A percentile compares a stretch with the other conserved stretches of the same genome.
These are phyloP conservation scores for Hexactinellida sp. DNA, from an alignment of 37 sponge, comb jelly and placozoan species.

Conservation along the genomic window DNA sequence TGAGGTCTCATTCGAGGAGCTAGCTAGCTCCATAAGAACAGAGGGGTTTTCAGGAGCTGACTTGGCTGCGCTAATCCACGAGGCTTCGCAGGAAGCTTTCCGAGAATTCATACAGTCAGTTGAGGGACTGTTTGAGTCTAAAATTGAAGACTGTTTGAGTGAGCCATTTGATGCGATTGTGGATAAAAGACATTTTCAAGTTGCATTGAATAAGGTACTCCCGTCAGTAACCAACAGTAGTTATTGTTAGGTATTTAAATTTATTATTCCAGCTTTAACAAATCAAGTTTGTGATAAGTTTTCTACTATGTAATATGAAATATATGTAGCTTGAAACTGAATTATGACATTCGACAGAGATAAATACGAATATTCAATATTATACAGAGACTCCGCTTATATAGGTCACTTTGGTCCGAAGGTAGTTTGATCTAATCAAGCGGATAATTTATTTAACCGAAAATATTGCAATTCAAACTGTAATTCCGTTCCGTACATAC, in stretches of 20 bases:
- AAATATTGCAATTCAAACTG: too few relatives aligned
- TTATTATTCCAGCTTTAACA: background rate
- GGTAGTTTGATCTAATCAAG: too few relatives aligned
- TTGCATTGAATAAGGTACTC: constrained; percentile 44
- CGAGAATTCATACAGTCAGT: constrained; percentile 34
- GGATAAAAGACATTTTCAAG: constrained; percentile 36
- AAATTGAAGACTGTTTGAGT: background rate
- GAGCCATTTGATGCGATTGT: constrained; percentile 15
- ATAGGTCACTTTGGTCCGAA: too few relatives aligned
- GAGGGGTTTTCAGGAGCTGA: constrained; percentile 87
- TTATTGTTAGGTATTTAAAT: background rate
- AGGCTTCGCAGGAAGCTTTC: constrained; percentile 62
- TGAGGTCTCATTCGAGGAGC: constrained; percentile 32
- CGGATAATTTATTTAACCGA: too few relatives aligned
- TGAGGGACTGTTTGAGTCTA: background rate
- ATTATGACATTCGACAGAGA: too few relatives aligned
- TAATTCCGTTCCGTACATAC: too few relatives aligned
- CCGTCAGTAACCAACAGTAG: constrained; percentile 39
- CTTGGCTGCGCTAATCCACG: constrained; percentile 72
- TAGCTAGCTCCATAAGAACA: constrained; percentile 31
- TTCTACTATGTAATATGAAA: too few relatives aligned
- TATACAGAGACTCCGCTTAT: too few relatives aligned
- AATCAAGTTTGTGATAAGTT: too few relatives aligned
- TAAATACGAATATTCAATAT: too few relatives aligned
- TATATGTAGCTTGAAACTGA: too few relatives aligned